Percentiles rank a stretch among this genome's conserved stretches.
These are phyloP conservation scores for Aix galericulata DNA, from an alignment of 2,113 vertebrate genomes.

Conservation along the genomic window DNA sequence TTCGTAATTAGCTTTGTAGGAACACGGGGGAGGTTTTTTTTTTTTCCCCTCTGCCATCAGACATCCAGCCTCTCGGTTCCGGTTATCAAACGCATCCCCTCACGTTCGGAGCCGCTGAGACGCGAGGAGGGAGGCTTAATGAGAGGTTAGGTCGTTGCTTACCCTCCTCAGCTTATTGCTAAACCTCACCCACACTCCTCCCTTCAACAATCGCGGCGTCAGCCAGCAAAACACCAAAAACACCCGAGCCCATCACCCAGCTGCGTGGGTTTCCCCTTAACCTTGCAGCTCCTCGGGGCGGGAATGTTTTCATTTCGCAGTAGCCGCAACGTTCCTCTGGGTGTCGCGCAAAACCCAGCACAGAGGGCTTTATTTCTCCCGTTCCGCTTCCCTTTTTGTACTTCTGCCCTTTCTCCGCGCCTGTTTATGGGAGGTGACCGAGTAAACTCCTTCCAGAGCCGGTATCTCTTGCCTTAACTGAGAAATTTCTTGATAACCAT, in stretches of 20 bases:
- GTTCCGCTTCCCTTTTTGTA: accelerated
- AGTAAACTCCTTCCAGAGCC: background rate
- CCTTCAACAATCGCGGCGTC: accelerated
- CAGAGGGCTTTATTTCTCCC: background rate
- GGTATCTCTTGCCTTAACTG: background rate
- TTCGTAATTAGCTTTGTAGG: background rate
- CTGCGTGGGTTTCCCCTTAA: background rate
- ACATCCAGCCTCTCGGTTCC: background rate
- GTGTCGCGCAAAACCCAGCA: slow-evolving; percentile 26
- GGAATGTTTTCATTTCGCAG: background rate
- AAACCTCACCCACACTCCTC: background rate
- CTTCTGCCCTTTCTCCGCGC: background rate
- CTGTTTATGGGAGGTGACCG: accelerated
- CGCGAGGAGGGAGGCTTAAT: background rate
- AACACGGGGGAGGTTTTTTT: background rate
- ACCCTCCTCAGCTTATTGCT: background rate
- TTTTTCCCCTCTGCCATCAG: background rate
- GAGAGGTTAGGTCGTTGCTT: background rate
- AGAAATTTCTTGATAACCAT: background rate
- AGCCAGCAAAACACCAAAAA: background rate
- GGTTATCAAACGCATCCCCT: background rate
- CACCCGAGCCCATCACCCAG: accelerated
- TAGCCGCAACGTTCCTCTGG: slow-evolving; percentile 42
- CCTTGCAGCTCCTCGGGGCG: background rate
- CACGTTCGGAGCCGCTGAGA: background rate